phyloP scores from a whole-genome alignment of 2,113 vertebrate species.

The Sander vitreus region DNA sequence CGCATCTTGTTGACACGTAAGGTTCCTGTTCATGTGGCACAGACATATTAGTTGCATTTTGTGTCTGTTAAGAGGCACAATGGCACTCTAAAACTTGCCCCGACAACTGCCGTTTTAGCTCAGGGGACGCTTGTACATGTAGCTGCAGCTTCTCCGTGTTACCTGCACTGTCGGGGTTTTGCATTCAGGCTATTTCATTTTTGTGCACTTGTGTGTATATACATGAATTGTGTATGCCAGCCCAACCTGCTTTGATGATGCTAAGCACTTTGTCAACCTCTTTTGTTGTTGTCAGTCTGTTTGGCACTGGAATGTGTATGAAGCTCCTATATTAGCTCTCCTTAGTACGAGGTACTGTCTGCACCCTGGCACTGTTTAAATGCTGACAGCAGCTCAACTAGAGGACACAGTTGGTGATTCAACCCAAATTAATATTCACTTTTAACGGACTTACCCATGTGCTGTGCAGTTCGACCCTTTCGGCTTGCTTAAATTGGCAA shows the following conservation, averaged over 20 bases:
- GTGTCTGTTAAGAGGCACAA: too few species aligned
- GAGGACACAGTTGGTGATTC: conserved; percentile 40
- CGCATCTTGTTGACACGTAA: too few species aligned
- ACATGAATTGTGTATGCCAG: not conserved
- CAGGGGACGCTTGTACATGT: too few species aligned
- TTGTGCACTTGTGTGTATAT: conserved; percentile 3
- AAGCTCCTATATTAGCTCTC: conserved; percentile 16
- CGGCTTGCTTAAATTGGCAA: conserved; percentile 43
- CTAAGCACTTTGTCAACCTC: not conserved
- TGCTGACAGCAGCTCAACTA: conserved; percentile 34
- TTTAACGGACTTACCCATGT: conserved; percentile 40
- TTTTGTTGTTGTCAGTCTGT: conserved; percentile 33
- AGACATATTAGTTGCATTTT: too few species aligned
- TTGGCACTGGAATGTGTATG: not conserved
- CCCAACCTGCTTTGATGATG: conserved; percentile 35
- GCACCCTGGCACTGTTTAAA: conserved; percentile 9
- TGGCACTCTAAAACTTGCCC: too few species aligned
- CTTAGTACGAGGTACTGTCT: not conserved
- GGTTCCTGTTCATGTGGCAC: too few species aligned
- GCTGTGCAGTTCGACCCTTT: too few species aligned
- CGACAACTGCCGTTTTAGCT: too few species aligned
- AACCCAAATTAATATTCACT: conserved; percentile 51
- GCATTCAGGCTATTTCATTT: conserved; percentile 1
- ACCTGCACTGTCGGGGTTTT: too few species aligned
- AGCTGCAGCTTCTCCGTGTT: too few species aligned